Base-by-base conservation (phyloP, 2,113 vertebrate genomes). In the Apteryx owenii region DNA sequence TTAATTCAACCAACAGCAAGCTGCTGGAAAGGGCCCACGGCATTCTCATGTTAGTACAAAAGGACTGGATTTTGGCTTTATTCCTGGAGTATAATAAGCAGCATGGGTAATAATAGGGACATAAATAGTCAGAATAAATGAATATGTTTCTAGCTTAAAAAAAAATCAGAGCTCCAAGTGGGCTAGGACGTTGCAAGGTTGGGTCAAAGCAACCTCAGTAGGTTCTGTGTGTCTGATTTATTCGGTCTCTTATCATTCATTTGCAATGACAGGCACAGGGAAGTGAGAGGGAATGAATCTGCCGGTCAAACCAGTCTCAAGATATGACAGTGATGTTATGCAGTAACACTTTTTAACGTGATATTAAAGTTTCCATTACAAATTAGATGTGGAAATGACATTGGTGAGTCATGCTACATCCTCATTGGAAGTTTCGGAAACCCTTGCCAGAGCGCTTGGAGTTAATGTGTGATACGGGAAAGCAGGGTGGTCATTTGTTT, bases 21-120 rank as follows among this genome's bases (percentile, higher is more conserved):
- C 98, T 99, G 51, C 98, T 99, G 90, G 99, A 99, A 96, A 98
- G 99, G 91, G 99, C 99, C 23, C 99, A 99, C 29, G 99, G 99
- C 96, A 99, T 99, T 98, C 99, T 99, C 94, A 99, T 99, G 99
- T 99, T 93, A 99, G 99, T 98, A 88, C 66, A 50, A n/a, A 92
- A 89, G 19, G 56, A 60, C 53, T 62, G n/a, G 36, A 9, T 29
- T 68, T 81, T 42, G 28, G 50, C 44, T 89, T 85, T 33, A 0
- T 46, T 81, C n/a, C 53, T 44, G 33, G 15, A 42, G 33, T 7
- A 2, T 7, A 19, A 28, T n/a, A 36, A 69, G 60, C 66, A 42
- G 23, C 36, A 8, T 1, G 19, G 31, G 61, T 48, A 19, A 50
- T 60, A 29, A 36, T 38, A 69, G 61, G 14, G 64, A 13, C 53